These are phyloP conservation scores for Lucilia sericata DNA, from an alignment of 1,140 invertebrate genomes.

Conservation along the genomic window DNA sequence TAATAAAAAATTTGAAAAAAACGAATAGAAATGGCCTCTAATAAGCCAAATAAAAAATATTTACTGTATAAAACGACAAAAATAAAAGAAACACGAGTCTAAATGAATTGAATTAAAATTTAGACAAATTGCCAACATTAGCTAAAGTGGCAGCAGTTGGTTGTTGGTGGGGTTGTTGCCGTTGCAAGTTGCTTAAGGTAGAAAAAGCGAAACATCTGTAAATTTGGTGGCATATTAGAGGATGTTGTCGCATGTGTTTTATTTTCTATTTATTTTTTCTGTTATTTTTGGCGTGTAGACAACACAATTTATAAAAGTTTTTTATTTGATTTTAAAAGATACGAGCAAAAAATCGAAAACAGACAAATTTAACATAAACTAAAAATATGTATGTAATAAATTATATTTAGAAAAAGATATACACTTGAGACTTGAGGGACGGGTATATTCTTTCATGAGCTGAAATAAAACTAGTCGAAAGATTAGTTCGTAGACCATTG, in stretches of 20 bases:
- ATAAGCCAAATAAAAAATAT: neutral
- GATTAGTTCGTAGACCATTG: too few relatives aligned
- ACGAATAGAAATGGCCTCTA: neutral
- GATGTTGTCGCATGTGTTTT: neutral
- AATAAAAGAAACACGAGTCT: neutral
- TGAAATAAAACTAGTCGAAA: too few relatives aligned
- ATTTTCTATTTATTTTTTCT: neutral
- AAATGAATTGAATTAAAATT: neutral
- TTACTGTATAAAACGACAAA: neutral
- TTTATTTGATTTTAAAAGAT: neutral
- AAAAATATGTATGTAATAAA: neutral
- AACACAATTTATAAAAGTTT: neutral
- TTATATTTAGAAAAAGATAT: neutral
- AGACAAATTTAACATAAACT: conserved; percentile 2
- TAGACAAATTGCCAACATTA: neutral
- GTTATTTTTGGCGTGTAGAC: neutral
- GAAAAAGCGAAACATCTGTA: neutral
- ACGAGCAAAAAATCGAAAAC: neutral
- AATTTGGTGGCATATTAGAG: neutral
- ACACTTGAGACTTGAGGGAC: neutral
- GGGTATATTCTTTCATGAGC: too few relatives aligned
- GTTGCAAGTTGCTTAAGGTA: neutral
- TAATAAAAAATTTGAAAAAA: neutral
- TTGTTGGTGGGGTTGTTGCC: neutral
- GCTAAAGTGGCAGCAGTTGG: neutral